Conservation (phyloP, 1,140 invertebrate species). For the Diabrotica undecimpunctata region DNA sequence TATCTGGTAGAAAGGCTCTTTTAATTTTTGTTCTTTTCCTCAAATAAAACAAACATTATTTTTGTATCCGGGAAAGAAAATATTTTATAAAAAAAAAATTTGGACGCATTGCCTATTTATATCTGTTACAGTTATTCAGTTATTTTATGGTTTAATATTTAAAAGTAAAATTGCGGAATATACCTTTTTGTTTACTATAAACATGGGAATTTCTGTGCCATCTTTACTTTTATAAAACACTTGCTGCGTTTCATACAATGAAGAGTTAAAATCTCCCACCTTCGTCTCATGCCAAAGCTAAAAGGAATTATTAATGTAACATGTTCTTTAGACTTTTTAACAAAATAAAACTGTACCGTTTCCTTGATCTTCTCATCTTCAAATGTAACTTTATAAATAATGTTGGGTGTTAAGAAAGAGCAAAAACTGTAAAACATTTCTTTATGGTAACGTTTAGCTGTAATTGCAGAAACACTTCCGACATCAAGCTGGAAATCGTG, state of each 20-base stretch:
- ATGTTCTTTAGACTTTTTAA: no score
- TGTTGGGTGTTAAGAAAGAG: constrained; percentile 88
- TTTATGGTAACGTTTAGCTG: constrained; percentile 77
- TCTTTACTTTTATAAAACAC: constrained; percentile 95
- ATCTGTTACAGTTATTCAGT: no score
- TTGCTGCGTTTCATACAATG: constrained; percentile 81
- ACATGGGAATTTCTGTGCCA: constrained; percentile 96
- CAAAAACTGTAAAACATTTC: constrained; percentile 94
- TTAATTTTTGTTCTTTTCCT: no score
- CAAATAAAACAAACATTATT: no score
- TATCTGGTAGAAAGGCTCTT: no score
- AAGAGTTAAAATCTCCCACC: constrained; percentile 79
- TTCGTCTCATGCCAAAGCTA: constrained; percentile 81
- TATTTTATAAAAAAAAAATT: no score
- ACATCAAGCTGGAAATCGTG: constrained; percentile 77
- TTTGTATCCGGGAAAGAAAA: no score
- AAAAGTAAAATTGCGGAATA: not conserved
- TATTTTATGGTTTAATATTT: no score
- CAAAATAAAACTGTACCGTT: constrained; percentile 52
- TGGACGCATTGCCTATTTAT: no score
- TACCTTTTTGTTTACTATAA: constrained; percentile 64
- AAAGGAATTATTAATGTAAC: constrained; percentile 34
- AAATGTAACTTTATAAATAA: constrained; percentile 87
- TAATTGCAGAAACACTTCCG: constrained; percentile 80
- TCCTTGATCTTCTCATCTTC: constrained; percentile 59